phyloP scores from a whole-genome alignment of 2,113 vertebrate genomes.

The Lepisosteus osseus region DNA sequence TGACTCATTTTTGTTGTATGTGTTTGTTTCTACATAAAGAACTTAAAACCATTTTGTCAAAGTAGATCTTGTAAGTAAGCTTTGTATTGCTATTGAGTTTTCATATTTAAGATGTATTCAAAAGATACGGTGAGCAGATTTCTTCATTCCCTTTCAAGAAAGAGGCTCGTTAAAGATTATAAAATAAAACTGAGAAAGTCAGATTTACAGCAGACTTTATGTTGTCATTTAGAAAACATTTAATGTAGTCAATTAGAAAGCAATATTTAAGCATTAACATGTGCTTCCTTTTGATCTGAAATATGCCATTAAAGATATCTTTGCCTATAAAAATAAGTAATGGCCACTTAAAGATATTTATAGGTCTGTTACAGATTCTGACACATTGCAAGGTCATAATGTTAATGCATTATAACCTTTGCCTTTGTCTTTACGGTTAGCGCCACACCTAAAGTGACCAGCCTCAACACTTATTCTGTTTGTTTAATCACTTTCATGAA shows the following conservation, averaged over 20 bases:
- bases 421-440: constrained; percentile 54
- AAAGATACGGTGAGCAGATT: no score
- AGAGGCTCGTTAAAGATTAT: background rate
- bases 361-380: constrained; percentile 67
- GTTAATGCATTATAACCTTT: constrained; percentile 48
- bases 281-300: constrained; percentile 53
- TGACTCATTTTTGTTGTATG: no score
- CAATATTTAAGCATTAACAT: constrained; percentile 60
- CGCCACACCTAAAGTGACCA: constrained; percentile 47
- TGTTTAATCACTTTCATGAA: constrained; percentile 21
- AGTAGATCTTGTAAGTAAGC: no score
- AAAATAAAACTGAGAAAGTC: constrained; percentile 32
- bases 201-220: constrained; percentile 42
- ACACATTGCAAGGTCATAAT: constrained; percentile 69
- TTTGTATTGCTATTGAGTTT: no score
- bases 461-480: constrained; percentile 55
- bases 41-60: no score
- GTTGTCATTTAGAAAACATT: constrained; percentile 58
- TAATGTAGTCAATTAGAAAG: constrained; percentile 66
- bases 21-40: no score
- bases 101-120: no score
- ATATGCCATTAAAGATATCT: constrained; percentile 65
- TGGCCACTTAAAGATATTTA: constrained; percentile 66
- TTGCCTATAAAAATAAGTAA: constrained; percentile 64
- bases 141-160: no score